These are phyloP conservation scores for Catostomus latipinnis DNA, from an alignment of 2,797 vertebrate genomes.

Conservation along the genomic window DNA sequence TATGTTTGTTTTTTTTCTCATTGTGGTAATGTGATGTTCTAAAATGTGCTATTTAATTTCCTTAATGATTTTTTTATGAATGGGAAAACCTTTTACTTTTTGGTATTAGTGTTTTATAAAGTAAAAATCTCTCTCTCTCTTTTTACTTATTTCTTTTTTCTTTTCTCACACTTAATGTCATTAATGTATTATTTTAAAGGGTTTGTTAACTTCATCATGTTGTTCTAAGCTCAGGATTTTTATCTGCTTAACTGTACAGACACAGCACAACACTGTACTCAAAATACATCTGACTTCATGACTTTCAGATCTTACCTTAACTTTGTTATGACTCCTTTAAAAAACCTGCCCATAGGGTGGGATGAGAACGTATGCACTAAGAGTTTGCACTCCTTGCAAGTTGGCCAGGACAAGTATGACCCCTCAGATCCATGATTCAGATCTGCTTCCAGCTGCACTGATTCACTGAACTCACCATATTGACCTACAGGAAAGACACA, in stretches of 20 bases:
- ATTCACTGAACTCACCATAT: slow-evolving; percentile 23
- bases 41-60: no score
- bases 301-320: slow-evolving; percentile 35
- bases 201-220: not conserved
- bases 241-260: not conserved
- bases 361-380: slow-evolving; percentile 27
- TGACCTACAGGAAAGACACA: slow-evolving; percentile 22
- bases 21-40: no score
- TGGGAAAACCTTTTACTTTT: no score
- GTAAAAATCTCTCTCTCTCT: no score
- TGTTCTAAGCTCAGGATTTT: not conserved
- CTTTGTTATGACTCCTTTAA: slow-evolving; percentile 37
- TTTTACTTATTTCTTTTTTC: not conserved
- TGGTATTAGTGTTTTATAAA: no score
- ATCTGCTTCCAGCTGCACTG: slow-evolving; percentile 23
- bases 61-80: no score
- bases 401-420: slow-evolving; percentile 31
- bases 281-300: slow-evolving; percentile 19
- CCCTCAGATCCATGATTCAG: slow-evolving; percentile 35
- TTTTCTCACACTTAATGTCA: not conserved
- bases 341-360: slow-evolving; percentile 26
- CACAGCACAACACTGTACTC: slow-evolving; percentile 4
- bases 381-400: slow-evolving; percentile 18
- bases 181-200: no score
- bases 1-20: no score